Base-by-base conservation (phyloP, 1,140 invertebrate genomes). In the Rhynchophorus ferrugineus region DNA sequence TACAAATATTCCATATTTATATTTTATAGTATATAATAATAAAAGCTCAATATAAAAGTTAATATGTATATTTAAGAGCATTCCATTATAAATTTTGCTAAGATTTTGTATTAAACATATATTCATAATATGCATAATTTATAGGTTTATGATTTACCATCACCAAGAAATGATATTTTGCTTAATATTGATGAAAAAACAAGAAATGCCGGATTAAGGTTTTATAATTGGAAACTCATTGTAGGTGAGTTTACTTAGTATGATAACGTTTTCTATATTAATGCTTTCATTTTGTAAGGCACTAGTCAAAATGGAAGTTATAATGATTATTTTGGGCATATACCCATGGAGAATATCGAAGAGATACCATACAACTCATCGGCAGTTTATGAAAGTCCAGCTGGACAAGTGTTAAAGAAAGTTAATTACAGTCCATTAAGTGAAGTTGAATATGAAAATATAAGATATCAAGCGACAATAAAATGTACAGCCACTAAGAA, bases 171-270 rank as follows among this genome's bases (percentile, higher is more conserved):
- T 24, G 66, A 71, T 36, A 69, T 71, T 20, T 58, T 74, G 8
- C 44, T 74, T 11, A 74, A 74, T 52, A 73, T 74, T 18, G 71
- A 75, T 50, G 73, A 75, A 54, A 66, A 64, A 56, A 65, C 64
- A 14, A 61, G 69, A 43, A 69, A 66, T 41, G 73, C 73, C 1
- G 73, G 62, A 42, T 49, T 69, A 1, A 61, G 64, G 35, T 68
- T 68, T 43, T 70, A 69, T 24, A 67, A 70, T 36, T 74, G 71
- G 71, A 75, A 75, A 64, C 54, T 75, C 34, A 68, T 73, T 17
- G 67, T 73, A 14, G 73, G 73, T 73, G 61, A 64, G 68, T 58
- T 3, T 5, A n/a, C 41, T 48, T 19, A 35, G 36, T 11, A 17
- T 7, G 16, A 11, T 19, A 41, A 8, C 22, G 19, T 17, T 19